Base-by-base conservation (phyloP, 2,888 invertebrate genomes). In the Synanthedon vespiformis region DNA sequence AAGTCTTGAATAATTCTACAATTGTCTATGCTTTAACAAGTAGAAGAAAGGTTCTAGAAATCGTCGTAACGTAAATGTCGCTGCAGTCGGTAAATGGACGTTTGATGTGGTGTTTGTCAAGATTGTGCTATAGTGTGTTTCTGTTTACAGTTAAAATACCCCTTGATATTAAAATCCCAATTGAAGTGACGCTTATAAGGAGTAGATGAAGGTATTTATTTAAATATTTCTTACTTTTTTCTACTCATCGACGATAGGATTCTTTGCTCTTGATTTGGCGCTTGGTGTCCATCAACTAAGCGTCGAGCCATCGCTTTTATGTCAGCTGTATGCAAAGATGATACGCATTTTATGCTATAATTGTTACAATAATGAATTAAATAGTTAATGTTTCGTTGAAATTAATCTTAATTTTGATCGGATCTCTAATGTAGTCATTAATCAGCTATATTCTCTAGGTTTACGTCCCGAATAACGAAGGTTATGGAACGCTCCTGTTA, bases 71-170 rank as follows among this genome's bases (percentile, higher is more conserved):
- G 73, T 71, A 71, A 77, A 69, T 79, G 80, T 77, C 89, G 88
- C 89, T 88, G 83, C 79, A 89, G 89, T 90, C 89, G 89, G 89
- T 90, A 89, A 90, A 90, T 90, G 90, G 89, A 89, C 89, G 89
- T 89, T 87, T 86, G 88, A 86, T 87, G 86, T 86, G 80, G 89
- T 89, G 89, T 89, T 88, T 90, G 89, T 89, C 89, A 89, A 89
- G 89, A 84, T 89, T 89, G 89, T 89, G 81, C 74, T 78, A 76
- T 86, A 85, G 83, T 89, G 89, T 90, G 90, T 90, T 90, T 90
- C 90, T 90, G 90, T 90, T 90, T 90, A 90, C 89, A 88, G 89
- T 89, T 86, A 80, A 74, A n/a, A 79, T 77, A 76, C 70, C 77
- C 69, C 74, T 67, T 69, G 70, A 74, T 77, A 74, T 65, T 79